Conservation (phyloP, 2,888 invertebrate genomes). For the Cataglyphis rosenhaueri region DNA sequence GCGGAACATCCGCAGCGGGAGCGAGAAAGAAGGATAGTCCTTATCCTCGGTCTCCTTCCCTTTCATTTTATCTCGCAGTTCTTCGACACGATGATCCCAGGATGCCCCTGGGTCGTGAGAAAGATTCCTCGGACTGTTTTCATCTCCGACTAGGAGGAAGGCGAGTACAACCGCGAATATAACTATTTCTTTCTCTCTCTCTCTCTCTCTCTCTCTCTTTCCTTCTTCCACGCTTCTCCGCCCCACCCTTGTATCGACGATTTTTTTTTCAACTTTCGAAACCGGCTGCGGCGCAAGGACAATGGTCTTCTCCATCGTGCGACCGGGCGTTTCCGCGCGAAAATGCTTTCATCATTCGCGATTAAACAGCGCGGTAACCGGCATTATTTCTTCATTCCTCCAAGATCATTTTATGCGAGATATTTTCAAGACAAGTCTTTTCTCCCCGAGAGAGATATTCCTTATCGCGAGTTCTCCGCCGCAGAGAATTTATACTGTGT, state of each 20-base stretch:
- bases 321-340: conserved; percentile 57
- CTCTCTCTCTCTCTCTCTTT: conserved; percentile 22
- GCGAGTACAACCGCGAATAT: conserved; percentile 47
- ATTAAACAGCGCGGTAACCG: conserved; percentile 33
- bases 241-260: conserved; percentile 54
- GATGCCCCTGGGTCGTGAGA: conserved; percentile 71
- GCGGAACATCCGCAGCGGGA: conserved; percentile 10
- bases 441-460: neutral
- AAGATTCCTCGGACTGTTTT: conserved; percentile 70
- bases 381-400: conserved; percentile 29
- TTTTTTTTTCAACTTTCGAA: conserved; percentile 62
- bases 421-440: conserved; percentile 17
- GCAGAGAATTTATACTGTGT: conserved; percentile 18
- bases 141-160: conserved; percentile 48
- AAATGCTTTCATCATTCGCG: conserved; percentile 52
- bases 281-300: conserved; percentile 65
- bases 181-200: conserved; percentile 37
- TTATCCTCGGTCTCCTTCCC: conserved; percentile 22
- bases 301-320: conserved; percentile 55
- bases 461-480: neutral
- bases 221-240: neutral
- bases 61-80: conserved; percentile 49
- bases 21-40: conserved; percentile 21
- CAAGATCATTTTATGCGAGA: conserved; percentile 14
- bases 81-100: conserved; percentile 60